phyloP scores from a whole-genome alignment of 2,113 vertebrate species.

The Ptilorrhoa leucosticta region DNA sequence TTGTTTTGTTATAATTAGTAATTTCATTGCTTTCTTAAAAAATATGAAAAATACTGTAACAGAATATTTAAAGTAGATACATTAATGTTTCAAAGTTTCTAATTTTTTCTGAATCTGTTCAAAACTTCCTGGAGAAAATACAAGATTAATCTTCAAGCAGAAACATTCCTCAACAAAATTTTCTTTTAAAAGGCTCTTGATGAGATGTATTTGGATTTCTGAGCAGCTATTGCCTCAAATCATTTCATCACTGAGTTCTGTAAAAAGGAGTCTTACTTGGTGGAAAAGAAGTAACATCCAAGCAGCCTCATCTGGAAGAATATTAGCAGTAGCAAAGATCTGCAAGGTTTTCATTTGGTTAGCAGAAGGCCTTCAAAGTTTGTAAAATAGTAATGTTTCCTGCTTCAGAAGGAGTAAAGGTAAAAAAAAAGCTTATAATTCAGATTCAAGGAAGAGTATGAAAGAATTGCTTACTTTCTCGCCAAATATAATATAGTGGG shows the following conservation, averaged over 20 bases:
- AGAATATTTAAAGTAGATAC: background rate
- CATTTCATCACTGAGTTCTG: background rate
- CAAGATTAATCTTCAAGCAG: background rate
- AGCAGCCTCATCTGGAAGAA: background rate
- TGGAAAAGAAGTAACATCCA: background rate
- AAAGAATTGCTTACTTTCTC: background rate
- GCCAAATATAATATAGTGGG: background rate
- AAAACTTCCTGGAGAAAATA: slow-evolving; percentile 23
- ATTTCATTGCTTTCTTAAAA: background rate
- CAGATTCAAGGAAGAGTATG: background rate
- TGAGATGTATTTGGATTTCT: slow-evolving; percentile 27
- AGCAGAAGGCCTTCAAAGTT: background rate
- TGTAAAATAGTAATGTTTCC: background rate
- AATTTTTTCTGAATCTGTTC: background rate
- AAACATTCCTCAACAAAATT: background rate
- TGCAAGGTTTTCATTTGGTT: background rate
- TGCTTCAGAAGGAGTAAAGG: background rate
- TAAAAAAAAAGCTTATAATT: background rate
- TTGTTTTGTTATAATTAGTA: background rate
- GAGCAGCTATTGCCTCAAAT: slow-evolving; percentile 1
- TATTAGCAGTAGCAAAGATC: background rate
- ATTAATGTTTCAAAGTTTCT: background rate
- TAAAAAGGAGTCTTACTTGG: background rate
- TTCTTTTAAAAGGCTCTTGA: slow-evolving; percentile 24
- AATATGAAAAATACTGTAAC: background rate